Base-by-base conservation (phyloP, 1,140 invertebrate genomes). In the Odontomachus brunneus region DNA sequence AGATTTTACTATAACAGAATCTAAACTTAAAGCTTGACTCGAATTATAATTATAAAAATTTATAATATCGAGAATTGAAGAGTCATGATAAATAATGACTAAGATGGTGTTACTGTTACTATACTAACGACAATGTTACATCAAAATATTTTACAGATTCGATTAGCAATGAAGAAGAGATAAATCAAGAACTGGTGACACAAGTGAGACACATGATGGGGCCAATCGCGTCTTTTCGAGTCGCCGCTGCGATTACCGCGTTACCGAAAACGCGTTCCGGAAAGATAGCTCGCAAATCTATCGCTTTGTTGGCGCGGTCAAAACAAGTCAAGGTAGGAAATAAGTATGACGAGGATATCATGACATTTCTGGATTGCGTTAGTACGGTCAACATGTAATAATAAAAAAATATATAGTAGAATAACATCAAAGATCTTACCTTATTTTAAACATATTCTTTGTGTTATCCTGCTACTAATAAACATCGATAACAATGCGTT, bases 281-380 rank as follows among this genome's bases (percentile, higher is more conserved):
- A 3, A 99, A 99, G 94, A 97, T 96, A 0, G 96, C 98, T 51
- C 95, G 98, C n/a, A 97, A 97, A 90, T 97, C 97, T 0, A 97
- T 99, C 72, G 95, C 97, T 0, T 96, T 97, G 87, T 94, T 99
- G 83, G 98, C 98, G 0, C 95, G 96, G 53, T 97, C 97, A 11
- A 97, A 97, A 92, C 92, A 93, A 29, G 96, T 98, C 0, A 96
- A 97, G 93, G 96, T 98, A 91, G 89, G 71, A 78, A n/a, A 69
- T 5, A 59, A 29, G 26, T 17, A 53, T 66, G 5, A 33, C 29
- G 29, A 33, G 5, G 5, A 75, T 29, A 26, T 49, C 11, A 17
- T 7, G 9, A 44, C n/a, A 38, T 17, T 73, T 59, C 22, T 38
- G 15, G 15, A 19, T 60, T 38, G 29, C 5, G 29, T 33, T 33